A percentile compares a stretch with the other conserved stretches of the same genome.
These are phyloP conservation scores for Drosophila sturtevanti DNA, from an alignment of 1,140 invertebrate genomes.

Conservation along the genomic window DNA sequence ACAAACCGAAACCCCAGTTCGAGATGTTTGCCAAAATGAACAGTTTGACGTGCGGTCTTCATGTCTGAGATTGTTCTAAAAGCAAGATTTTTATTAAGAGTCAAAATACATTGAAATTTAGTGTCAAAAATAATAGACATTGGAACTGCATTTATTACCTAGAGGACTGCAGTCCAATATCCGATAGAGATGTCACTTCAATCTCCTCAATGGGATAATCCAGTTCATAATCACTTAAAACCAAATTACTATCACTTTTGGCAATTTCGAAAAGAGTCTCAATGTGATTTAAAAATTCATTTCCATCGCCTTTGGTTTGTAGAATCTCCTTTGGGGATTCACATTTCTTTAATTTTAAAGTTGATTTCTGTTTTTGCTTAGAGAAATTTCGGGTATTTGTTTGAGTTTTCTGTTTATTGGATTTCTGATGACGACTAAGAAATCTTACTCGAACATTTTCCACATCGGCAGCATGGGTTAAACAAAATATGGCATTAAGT, in stretches of 20 bases:
- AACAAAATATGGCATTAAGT: background rate
- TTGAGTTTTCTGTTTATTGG: background rate
- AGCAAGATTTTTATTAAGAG: background rate
- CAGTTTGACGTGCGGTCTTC: conserved; percentile 62
- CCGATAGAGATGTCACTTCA: background rate
- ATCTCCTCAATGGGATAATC: background rate
- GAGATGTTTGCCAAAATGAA: conserved; percentile 71
- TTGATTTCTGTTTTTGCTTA: background rate
- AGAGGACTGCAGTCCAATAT: background rate
- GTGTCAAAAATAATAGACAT: too few relatives aligned
- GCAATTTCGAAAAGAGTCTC: conserved; percentile 16
- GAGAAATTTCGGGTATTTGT: too few relatives aligned
- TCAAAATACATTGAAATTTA: background rate
- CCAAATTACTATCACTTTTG: background rate
- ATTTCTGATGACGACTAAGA: background rate
- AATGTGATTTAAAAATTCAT: background rate
- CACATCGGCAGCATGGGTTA: background rate
- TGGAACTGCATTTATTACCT: background rate
- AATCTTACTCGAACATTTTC: background rate
- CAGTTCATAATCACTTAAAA: background rate
- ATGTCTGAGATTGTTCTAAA: conserved; percentile 13
- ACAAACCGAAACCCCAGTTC: conserved; percentile 55
- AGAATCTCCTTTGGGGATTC: background rate
- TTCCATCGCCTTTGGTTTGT: background rate
- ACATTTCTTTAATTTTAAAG: background rate